A percentile compares a stretch with the other conserved stretches of the same genome.
Evolutionary conservation across 2,113 vertebrate species (phyloP).

Genomic region (Perca fluviatilis): DNA sequence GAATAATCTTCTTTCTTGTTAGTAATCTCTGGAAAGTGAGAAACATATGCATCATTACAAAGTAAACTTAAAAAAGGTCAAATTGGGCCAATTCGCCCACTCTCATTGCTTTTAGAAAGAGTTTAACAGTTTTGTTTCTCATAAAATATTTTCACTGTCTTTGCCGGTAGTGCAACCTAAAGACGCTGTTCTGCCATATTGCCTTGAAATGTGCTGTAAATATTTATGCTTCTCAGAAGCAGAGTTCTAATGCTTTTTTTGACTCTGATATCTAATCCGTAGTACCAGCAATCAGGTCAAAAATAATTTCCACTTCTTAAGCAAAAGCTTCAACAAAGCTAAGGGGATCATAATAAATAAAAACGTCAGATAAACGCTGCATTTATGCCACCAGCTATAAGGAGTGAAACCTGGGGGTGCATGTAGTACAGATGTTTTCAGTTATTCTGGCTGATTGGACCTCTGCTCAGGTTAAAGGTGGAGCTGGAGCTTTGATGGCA

Average conservation of each 20-base stretch:
- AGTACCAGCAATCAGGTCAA: background rate
- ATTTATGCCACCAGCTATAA: background rate
- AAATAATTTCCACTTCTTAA: background rate
- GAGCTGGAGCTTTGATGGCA: no score
- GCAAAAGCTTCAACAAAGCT: background rate
- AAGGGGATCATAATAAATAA: background rate
- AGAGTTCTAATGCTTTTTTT: background rate
- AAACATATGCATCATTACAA: no score
- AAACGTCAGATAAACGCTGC: background rate
- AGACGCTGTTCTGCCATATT: background rate
- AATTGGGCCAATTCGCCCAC: background rate
- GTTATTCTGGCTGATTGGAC: no score
- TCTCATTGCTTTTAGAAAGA: no score
- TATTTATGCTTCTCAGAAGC: background rate
- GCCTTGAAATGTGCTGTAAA: background rate
- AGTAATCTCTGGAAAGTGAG: background rate
- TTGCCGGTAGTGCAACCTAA: background rate
- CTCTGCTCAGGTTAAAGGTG: no score
- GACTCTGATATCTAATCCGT: background rate
- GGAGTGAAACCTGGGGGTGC: background rate
- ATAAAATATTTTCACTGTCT: background rate
- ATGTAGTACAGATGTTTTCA: no score
- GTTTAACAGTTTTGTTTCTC: background rate
- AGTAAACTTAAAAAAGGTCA: constrained; percentile 3
- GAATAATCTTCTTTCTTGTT: constrained; percentile 17